Base-by-base conservation (phyloP, 2,888 invertebrate genomes). In the Hirudinaria manillensis region DNA sequence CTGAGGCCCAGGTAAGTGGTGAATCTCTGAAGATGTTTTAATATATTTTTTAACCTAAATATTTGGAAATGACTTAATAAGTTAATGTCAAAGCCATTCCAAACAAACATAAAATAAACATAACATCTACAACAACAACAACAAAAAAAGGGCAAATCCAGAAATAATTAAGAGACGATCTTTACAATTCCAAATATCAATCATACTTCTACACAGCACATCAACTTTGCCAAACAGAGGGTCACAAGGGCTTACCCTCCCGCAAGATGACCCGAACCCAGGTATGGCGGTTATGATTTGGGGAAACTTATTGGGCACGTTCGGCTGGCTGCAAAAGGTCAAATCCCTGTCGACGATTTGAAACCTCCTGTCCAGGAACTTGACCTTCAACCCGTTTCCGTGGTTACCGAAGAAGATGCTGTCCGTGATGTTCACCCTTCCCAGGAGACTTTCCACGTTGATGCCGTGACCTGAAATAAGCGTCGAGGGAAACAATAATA, bases 1-100 rank as follows among this genome's bases (percentile, higher is more conserved):
- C 92, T 90, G 81, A 93, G 92, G 7, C 91, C 93, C 24, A 4
- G 6, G 1, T 36, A n/a, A 13, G 82, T 80, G 29, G 36, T 53
- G 72, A 80, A 82, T 65, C 38, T 77, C 83, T 83, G 74, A 36
- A 66, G 53, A 53, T 34, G 24, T 24, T 36, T 66, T 34, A 13
- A 29, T n/a, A 34, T 75, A 34, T 36, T 70, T 56, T 21, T 55
- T 61, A 56, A 13, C 0, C 2, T 38, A n/a, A 53, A 72, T 2
- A 38, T 71, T 72, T 72, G 13, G 29, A 34, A 68, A 68, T 19
- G 2, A 32, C 29, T 34, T 21, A 24, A 13, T 13, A 66, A 66
- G 66, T 66, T n/a, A 66, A 24, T n/a, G 24, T 66, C 24, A 24
- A 66, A 13, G 13, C 16, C 16, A 53, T 53, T 53, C 19, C 16